Percentiles rank a stretch among this genome's conserved stretches.
These are phyloP conservation scores for Arbacia lixula DNA, from an alignment of 53 echinoderm and acorn worm genomes.

Conservation along the genomic window DNA sequence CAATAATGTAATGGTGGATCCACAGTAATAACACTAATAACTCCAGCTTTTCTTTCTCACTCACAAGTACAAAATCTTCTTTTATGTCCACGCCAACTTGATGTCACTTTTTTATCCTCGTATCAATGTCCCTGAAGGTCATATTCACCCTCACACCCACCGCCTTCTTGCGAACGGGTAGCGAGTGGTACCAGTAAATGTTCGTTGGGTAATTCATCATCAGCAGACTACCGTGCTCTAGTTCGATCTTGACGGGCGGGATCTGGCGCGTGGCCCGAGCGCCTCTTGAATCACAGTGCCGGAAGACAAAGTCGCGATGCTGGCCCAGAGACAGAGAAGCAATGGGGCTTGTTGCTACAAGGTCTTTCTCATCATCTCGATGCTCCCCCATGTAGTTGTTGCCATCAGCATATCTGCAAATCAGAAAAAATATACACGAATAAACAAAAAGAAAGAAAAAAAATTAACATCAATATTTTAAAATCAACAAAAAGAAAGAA, in stretches of 20 bases:
- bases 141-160: constrained; percentile 67
- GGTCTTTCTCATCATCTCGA: constrained; percentile 92
- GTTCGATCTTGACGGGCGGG: constrained; percentile 72
- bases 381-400: constrained; percentile 94
- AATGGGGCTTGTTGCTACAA: constrained; percentile 74
- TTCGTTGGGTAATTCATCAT: constrained; percentile 97
- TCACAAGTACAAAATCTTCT: no score
- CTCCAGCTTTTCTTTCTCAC: no score
- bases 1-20: no score
- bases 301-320: constrained; percentile 77
- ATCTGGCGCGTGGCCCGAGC: constrained; percentile 70
- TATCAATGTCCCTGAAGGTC: constrained; percentile 83
- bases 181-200: constrained; percentile 87
- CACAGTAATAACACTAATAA: no score
- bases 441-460: no score
- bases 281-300: constrained; percentile 79
- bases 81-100: no score
- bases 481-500: no score
- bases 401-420: constrained; percentile 84
- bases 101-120: neutral
- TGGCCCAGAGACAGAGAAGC: constrained; percentile 93
- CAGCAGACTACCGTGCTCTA: constrained; percentile 83
- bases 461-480: no score
- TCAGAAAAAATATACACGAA: no score
- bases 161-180: constrained; percentile 71